phyloP scores from a whole-genome alignment of 23 tunicate species.

The Styela plicata region DNA sequence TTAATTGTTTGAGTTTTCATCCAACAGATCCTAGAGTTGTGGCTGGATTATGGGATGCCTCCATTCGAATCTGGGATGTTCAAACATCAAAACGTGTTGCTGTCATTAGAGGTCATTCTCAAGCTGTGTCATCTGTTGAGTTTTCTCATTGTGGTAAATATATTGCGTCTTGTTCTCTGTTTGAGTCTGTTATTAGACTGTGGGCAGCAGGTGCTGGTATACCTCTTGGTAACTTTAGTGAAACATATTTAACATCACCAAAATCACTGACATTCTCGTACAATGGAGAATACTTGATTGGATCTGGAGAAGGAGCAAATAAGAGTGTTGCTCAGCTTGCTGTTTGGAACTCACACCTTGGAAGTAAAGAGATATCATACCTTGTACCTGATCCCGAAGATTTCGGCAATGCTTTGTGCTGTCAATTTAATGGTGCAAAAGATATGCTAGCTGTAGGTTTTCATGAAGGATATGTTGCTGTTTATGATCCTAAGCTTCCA shows the following conservation, averaged over 20 bases:
- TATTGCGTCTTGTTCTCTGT: conserved; percentile 30
- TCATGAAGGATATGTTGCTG: conserved; percentile 33
- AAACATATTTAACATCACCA: conserved; percentile 17
- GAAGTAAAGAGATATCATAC: conserved; percentile 6
- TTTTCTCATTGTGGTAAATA: conserved; percentile 36
- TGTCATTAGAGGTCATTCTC: conserved; percentile 17
- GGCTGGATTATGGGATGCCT: conserved; percentile 40
- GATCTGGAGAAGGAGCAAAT: conserved; percentile 29
- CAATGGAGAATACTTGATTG: conserved; percentile 11
- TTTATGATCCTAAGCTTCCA: conserved; percentile 17
- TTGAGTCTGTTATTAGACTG: conserved; percentile 16
- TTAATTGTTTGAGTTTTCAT: conserved; percentile 38
- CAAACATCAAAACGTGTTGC: conserved; percentile 43
- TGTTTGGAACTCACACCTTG: conserved; percentile 29
- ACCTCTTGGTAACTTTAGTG: conserved; percentile 35
- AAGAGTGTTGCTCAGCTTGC: conserved; percentile 15
- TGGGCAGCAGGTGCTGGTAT: conserved; percentile 32
- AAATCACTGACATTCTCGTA: conserved; percentile 7
- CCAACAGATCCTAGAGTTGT: conserved; percentile 26
- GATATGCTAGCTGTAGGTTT: conserved; percentile 31
- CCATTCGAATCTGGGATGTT: conserved; percentile 48
- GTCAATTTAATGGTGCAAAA: conserved; percentile 2
- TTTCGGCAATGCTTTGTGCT: conserved; percentile 19
- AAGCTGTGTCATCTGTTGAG: conserved; percentile 31
- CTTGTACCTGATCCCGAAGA: not conserved